These are phyloP conservation scores for Limulus polyphemus DNA, from an alignment of 2,888 invertebrate genomes.

Conservation along the genomic window DNA sequence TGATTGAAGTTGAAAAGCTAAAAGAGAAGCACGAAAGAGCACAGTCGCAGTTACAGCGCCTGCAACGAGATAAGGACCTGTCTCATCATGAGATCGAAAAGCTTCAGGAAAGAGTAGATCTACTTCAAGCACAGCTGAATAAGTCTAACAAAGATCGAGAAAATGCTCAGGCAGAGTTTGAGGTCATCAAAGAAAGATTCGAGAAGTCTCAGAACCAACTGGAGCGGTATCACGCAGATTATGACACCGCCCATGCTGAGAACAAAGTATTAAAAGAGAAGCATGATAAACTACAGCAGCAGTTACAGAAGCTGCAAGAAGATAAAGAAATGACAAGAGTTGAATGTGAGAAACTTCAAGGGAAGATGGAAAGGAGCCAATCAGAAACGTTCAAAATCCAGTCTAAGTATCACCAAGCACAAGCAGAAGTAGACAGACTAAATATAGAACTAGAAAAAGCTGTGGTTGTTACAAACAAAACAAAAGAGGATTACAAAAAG, in stretches of 20 bases:
- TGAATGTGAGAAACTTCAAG: constrained; percentile 81
- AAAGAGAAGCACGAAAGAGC: constrained; percentile 79
- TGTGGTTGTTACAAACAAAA: constrained; percentile 60
- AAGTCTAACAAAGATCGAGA: constrained; percentile 74
- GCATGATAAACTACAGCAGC: constrained; percentile 66
- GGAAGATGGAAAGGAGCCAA: constrained; percentile 61
- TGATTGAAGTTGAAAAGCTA: constrained; percentile 69
- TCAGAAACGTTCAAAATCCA: constrained; percentile 78
- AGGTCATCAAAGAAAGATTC: constrained; percentile 72
- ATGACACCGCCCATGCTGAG: constrained; percentile 72
- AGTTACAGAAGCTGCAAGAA: constrained; percentile 64
- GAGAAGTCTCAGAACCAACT: constrained; percentile 51
- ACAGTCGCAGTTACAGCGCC: constrained; percentile 57
- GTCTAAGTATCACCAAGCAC: constrained; percentile 71
- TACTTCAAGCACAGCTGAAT: constrained; percentile 64
- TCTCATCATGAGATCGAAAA: constrained; percentile 68
- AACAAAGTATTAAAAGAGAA: constrained; percentile 77
- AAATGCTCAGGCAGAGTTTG: constrained; percentile 68
- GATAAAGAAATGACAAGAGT: constrained; percentile 77
- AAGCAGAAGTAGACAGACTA: constrained; percentile 72
- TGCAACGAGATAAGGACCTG: constrained; percentile 77
- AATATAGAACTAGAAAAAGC: constrained; percentile 77
- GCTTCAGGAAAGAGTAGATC: constrained; percentile 66
- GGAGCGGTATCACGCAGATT: constrained; percentile 53
- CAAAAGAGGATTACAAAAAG: constrained; percentile 71